phyloP scores from a whole-genome alignment of 2,888 invertebrate species.

The Oasisia sp. region DNA sequence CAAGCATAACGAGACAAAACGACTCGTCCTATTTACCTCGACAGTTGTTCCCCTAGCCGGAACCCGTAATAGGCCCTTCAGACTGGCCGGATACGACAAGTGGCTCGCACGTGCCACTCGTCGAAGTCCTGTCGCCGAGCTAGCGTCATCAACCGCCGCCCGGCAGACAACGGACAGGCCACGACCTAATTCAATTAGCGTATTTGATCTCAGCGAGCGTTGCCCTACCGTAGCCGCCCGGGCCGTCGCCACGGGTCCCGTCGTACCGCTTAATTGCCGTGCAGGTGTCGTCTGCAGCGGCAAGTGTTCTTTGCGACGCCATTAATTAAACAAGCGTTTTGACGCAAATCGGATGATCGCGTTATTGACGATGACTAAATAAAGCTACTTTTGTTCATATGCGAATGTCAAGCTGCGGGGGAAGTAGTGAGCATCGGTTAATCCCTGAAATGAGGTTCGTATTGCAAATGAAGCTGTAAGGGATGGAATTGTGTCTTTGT shows the following conservation, averaged over 20 bases:
- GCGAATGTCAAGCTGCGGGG: background rate
- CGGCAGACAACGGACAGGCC: background rate
- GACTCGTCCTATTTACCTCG: background rate
- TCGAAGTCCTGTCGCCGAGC: background rate
- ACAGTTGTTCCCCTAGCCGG: background rate
- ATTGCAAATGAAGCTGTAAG: background rate
- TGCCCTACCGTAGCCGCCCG: background rate
- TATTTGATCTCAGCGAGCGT: slow-evolving; percentile 4
- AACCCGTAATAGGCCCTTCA: background rate
- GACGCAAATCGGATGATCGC: background rate
- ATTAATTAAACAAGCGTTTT: background rate
- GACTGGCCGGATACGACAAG: background rate
- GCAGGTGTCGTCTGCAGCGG: background rate
- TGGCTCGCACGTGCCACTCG: background rate
- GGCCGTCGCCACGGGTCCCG: background rate
- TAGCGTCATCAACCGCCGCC: background rate
- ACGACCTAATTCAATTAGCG: slow-evolving; percentile 10
- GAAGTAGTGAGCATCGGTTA: background rate
- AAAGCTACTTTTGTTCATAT: background rate
- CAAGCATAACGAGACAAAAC: background rate
- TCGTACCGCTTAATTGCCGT: background rate
- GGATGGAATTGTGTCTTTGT: background rate
- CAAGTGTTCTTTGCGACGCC: background rate
- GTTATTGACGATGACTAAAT: background rate
- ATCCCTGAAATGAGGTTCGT: background rate